A percentile compares a stretch with the other conserved stretches of the same genome.
These are phyloP conservation scores for Melikaiella ostensackeni DNA, from an alignment of 2,888 invertebrate species.

Conservation along the genomic window DNA sequence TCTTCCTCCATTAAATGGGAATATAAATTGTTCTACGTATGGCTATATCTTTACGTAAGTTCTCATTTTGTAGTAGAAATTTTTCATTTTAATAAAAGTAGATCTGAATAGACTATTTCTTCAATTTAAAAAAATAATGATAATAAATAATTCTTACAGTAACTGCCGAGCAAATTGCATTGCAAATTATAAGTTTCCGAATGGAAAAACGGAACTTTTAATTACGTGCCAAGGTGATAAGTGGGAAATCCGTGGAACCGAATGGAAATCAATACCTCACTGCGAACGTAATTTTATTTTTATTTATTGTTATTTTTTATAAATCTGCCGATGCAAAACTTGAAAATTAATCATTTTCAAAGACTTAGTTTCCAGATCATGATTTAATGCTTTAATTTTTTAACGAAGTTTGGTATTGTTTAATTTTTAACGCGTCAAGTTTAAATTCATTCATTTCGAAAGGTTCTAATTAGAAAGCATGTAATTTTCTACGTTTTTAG, in stretches of 20 bases:
- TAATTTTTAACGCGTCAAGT: too few species aligned
- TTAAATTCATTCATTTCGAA: too few species aligned
- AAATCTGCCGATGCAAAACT: too few species aligned
- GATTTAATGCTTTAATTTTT: too few species aligned
- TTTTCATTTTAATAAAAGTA: too few species aligned
- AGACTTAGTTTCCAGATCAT: too few species aligned
- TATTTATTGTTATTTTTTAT: too few species aligned
- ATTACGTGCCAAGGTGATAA: constrained; percentile 78
- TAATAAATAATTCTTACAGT: constrained; percentile 64
- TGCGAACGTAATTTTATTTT: constrained; percentile 80
- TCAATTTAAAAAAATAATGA: neutral
- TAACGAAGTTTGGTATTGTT: too few species aligned
- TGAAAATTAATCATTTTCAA: too few species aligned
- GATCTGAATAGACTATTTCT: neutral
- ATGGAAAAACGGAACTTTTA: constrained; percentile 77
- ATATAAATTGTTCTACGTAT: constrained; percentile 59
- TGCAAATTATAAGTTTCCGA: constrained; percentile 79
- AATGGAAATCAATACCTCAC: constrained; percentile 79
- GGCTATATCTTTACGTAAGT: neutral
- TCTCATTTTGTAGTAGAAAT: too few species aligned
- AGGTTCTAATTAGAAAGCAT: too few species aligned
- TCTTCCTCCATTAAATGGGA: constrained; percentile 59
- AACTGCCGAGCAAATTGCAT: constrained; percentile 79
- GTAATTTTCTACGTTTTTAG: too few species aligned
- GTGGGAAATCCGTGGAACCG: constrained; percentile 78